These are phyloP conservation scores for Hypomecis atomaria DNA, from an alignment of 2,888 invertebrate genomes.

Conservation along the genomic window DNA sequence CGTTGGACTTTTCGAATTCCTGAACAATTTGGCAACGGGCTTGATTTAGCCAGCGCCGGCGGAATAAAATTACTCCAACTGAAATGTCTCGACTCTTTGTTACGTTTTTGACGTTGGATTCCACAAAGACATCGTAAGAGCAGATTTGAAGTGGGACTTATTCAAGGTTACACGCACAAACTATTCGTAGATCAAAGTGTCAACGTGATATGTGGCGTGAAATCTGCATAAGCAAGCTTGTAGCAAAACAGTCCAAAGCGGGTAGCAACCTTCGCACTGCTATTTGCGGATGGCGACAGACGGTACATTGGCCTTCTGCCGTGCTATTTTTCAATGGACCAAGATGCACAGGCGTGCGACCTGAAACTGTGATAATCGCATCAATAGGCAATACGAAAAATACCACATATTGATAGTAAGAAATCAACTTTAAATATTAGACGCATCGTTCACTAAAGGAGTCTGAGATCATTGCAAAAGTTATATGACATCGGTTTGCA, in stretches of 20 bases:
- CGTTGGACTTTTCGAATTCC: constrained; percentile 60
- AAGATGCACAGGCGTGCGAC: constrained; percentile 61
- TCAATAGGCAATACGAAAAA: background rate
- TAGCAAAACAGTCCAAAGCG: constrained; percentile 70
- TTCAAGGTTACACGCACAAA: constrained; percentile 44
- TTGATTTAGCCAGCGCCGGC: constrained; percentile 33
- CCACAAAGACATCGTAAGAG: constrained; percentile 16
- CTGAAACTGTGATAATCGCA: constrained; percentile 49
- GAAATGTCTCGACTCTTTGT: constrained; percentile 32
- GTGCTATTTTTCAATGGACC: constrained; percentile 72
- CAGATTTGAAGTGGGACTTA: constrained; percentile 37
- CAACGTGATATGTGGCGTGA: constrained; percentile 43
- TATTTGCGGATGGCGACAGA: constrained; percentile 73
- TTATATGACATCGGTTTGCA: too few species aligned
- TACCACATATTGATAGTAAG: too few species aligned
- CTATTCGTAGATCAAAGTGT: constrained; percentile 40
- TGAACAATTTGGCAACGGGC: constrained; percentile 44
- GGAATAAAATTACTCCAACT: constrained; percentile 28
- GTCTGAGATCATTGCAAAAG: too few species aligned
- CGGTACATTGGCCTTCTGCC: constrained; percentile 78
- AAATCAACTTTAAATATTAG: too few species aligned
- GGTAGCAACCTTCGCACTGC: constrained; percentile 74
- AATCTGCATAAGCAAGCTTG: constrained; percentile 58
- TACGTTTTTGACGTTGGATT: constrained; percentile 27
- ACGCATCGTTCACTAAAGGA: too few species aligned